Evolutionary conservation across 2,113 vertebrate genomes (phyloP), one percentile per base, ranked within the genome.

Genomic region (Brachionichthys hirsutus): DNA sequence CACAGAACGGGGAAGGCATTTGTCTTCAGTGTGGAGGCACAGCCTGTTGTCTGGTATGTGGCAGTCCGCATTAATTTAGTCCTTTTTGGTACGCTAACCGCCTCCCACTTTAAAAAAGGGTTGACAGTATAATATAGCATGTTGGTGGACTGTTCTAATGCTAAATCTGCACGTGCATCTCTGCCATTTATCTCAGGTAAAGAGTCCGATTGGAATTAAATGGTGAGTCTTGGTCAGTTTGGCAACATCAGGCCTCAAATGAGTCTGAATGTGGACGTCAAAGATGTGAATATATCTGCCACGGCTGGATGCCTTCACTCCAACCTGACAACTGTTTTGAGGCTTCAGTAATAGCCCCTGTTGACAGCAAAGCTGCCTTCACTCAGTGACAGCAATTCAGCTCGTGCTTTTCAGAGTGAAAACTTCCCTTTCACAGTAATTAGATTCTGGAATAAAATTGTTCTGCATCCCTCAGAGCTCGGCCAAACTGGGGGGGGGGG

Each of bases 381-480:
- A 49, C 54, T 51, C 0, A 24, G 54, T 68, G 59, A 65, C 68
- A 52, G 77, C 67, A 75, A 82, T 80, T 84, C 77, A 67, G 54
- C 62, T 67, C 19, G 24, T 64, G 51, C 69, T 81, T 69, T 80
- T 87, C 75, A 75, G 58, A 79, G 54, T 57, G 49, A 38, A 86
- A 82, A 78, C 49, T 70, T 70, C 77, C 63, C 50, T 83, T 83
- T 79, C 68, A 72, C 61, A 38, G 77, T 86, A 87, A 88, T 87
- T 83, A 84, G 66, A 88, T 83, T 86, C 73, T 78, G 75, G 67
- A 84, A 82, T 75, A 67, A 65, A 77, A 85, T 83, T 53, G 79
- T 83, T 84, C 80, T 1, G 41, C 73, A 70, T 71, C 79, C 64
- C 74, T 82, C 35, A 17, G 70, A 80, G 76, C 74, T 36, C 30